Conservation (phyloP, 2,888 invertebrate genomes). For the Uloborus plumipes region DNA sequence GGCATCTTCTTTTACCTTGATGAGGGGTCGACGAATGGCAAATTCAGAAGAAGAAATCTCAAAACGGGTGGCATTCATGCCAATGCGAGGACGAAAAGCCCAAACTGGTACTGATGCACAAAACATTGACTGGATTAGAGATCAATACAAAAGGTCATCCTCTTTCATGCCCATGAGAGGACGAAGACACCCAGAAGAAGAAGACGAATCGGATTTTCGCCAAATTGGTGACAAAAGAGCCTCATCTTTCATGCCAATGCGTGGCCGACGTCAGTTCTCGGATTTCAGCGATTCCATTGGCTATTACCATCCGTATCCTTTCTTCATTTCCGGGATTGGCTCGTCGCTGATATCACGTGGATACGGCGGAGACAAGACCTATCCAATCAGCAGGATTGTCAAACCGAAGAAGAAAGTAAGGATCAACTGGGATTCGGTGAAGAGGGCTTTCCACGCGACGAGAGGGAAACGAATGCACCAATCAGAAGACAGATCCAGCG, state of each 20-base stretch:
- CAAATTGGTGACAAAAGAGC: constrained; percentile 8
- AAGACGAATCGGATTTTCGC: background rate
- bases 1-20: background rate
- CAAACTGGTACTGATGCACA: background rate
- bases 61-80: background rate
- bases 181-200: background rate
- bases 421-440: constrained; percentile 53
- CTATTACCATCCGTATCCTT: constrained; percentile 22
- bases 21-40: no score
- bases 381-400: background rate
- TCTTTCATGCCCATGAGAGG: constrained; percentile 40
- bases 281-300: background rate
- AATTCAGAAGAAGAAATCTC: no score
- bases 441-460: constrained; percentile 48
- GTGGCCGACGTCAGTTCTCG: constrained; percentile 14
- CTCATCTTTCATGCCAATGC: constrained; percentile 51
- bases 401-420: constrained; percentile 1
- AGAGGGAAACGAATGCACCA: constrained; percentile 26
- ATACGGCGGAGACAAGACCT: constrained; percentile 2
- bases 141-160: background rate
- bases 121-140: background rate
- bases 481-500: background rate
- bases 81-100: background rate
- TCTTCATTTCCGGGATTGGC: constrained; percentile 28
- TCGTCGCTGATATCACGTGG: constrained; percentile 32